Conservation (phyloP, 2,888 invertebrate species). For the Cryptus viduatorius region DNA sequence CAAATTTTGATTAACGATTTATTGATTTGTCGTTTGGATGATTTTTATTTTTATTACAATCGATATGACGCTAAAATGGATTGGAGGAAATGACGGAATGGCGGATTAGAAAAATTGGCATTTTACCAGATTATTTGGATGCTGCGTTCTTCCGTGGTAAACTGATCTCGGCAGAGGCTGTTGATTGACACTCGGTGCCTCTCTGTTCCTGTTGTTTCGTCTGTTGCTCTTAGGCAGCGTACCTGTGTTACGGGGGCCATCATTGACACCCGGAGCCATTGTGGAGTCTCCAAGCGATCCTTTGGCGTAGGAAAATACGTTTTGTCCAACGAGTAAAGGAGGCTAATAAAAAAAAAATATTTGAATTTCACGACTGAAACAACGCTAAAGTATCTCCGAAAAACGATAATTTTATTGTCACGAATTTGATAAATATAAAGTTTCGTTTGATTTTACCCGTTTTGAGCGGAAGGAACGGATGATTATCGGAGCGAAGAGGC, state of each 20-base stretch:
- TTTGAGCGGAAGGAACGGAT: background rate
- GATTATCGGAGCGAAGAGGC: constrained; percentile 1
- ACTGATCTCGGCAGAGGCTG: constrained; percentile 68
- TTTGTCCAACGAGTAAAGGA: background rate
- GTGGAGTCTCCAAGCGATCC: background rate
- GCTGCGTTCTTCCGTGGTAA: constrained; percentile 74
- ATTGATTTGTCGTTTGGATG: background rate
- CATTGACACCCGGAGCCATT: constrained; percentile 78
- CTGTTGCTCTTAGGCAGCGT: constrained; percentile 82
- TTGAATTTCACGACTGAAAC: background rate
- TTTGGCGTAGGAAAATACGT: background rate
- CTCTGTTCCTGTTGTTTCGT: constrained; percentile 80
- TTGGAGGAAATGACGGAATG: background rate
- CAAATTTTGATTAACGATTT: background rate
- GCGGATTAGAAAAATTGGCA: constrained; percentile 27
- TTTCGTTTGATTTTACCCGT: constrained; percentile 14
- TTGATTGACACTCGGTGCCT: constrained; percentile 76
- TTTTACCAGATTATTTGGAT: constrained; percentile 81
- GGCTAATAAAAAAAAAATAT: constrained; percentile 1
- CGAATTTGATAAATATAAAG: background rate
- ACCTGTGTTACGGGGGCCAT: constrained; percentile 80
- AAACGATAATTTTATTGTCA: constrained; percentile 5
- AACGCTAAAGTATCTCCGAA: background rate
- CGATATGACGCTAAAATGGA: too few relatives aligned
- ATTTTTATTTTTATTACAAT: background rate